Percentiles rank a stretch among this genome's conserved stretches.
Conservation (phyloP, 35 echinoderm and acorn worm genomes). For the Holothuria glaberrima region DNA sequence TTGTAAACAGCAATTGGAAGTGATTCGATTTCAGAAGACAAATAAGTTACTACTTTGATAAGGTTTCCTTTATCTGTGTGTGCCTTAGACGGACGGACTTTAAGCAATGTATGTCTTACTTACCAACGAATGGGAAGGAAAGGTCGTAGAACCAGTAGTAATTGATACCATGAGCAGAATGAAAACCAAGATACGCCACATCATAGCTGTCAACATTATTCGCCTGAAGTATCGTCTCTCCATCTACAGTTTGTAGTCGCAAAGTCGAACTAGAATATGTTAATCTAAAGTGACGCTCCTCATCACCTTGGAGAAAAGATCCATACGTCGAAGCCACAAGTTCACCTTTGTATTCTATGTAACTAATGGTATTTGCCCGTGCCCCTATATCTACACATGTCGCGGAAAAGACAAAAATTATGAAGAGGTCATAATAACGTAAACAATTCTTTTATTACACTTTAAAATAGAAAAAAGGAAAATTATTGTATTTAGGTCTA, state of each 20-base stretch:
- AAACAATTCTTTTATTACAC: too few relatives aligned
- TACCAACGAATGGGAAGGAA: background rate
- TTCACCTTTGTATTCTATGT: background rate
- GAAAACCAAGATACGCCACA: slow-evolving; percentile 1
- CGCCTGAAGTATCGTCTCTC: background rate
- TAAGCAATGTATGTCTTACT: background rate
- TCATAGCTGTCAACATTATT: background rate
- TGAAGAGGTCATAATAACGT: too few relatives aligned
- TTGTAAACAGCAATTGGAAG: too few relatives aligned
- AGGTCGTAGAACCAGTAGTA: slow-evolving; percentile 11
- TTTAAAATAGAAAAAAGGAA: too few relatives aligned
- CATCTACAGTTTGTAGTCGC: background rate
- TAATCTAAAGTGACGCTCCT: background rate
- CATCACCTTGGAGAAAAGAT: background rate
- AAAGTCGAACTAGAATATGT: background rate
- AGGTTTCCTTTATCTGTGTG: too few relatives aligned
- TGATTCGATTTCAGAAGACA: too few relatives aligned
- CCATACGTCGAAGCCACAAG: background rate
- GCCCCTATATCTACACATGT: background rate
- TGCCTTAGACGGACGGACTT: too few relatives aligned
- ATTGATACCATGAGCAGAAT: background rate
- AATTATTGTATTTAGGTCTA: too few relatives aligned
- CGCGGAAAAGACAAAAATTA: too few relatives aligned
- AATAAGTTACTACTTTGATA: too few relatives aligned
- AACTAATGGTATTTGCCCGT: background rate